Percentiles rank a stretch among this genome's conserved stretches.
Conservation (phyloP, 2,888 invertebrate genomes). For the Mystacides longicornis region DNA sequence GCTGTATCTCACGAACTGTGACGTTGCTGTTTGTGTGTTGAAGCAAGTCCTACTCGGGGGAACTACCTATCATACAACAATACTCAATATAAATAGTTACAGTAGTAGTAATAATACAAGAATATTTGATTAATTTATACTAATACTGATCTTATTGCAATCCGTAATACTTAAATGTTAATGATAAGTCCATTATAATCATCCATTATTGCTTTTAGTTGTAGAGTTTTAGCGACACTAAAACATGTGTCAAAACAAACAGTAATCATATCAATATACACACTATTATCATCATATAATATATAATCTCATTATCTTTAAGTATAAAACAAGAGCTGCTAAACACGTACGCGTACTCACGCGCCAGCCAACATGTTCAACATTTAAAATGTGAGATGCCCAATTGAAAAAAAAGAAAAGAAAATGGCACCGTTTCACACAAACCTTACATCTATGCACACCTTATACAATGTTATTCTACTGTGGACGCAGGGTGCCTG, state of each 20-base stretch:
- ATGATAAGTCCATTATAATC: slow-evolving; percentile 11
- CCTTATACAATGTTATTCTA: neutral
- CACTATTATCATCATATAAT: too few relatives aligned
- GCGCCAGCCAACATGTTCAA: neutral
- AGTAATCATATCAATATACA: neutral
- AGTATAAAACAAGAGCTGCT: too few relatives aligned
- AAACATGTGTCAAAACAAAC: neutral
- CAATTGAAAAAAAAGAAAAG: neutral
- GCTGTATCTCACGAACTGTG: too few relatives aligned
- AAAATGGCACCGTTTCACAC: neutral
- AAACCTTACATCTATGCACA: too few relatives aligned
- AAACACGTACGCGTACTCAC: too few relatives aligned
- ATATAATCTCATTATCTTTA: too few relatives aligned
- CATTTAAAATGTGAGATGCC: neutral
- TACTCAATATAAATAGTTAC: too few relatives aligned
- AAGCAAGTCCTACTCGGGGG: too few relatives aligned
- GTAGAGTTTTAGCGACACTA: neutral
- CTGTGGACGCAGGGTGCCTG: too few relatives aligned
- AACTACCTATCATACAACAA: too few relatives aligned
- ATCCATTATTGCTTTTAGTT: slow-evolving; percentile 9
- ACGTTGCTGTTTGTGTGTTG: too few relatives aligned
- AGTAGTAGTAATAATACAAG: too few relatives aligned
- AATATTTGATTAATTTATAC: neutral
- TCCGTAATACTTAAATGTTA: slow-evolving; percentile 10
- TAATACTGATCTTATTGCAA: slow-evolving; percentile 15